Base-by-base conservation (phyloP, 2,888 invertebrate species). In the Andrena fulva region DNA sequence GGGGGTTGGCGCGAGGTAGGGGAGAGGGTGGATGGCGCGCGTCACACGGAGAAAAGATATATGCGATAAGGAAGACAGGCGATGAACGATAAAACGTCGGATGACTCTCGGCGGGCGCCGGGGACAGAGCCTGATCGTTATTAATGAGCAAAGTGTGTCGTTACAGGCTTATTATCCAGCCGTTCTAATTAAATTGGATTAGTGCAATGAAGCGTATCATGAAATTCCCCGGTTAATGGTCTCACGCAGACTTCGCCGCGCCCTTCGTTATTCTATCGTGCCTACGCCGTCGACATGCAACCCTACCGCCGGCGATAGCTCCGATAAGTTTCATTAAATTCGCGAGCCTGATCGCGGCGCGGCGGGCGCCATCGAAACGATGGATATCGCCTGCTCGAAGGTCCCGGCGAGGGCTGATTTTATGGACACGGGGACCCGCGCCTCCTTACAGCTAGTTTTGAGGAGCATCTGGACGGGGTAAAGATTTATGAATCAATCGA, bases 121-220 rank as follows among this genome's bases (percentile, higher is more conserved):
- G 63, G 56, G 62, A 54, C 54, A 54, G 74, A 27, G 60, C 42
- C 82, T 85, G 87, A 88, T 88, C 88, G 85, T 88, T 88, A 88
- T 88, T 88, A 88, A 88, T 80, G 87, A 82, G 82, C 83, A 67
- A 79, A 84, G 82, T 80, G 84, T 84, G 77, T 87, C 87, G 82
- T 88, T 88, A 84, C 83, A 77, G 88, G 87, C 88, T 88, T 88
- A 88, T 88, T 88, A 88, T 88, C 83, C 83, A 63, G 68, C 77
- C 75, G 78, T 87, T 88, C 85, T 88, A 87, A 88, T 88, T 86
- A 88, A 88, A 88, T 88, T 86, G 83, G 85, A 88, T 88, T 80
- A 88, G 87, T 10, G 80, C 87, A 87, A 87, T 87, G 85, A 84
- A 88, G 85, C 82, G 82, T 80, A 87, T 73, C 85, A 56, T 82